Percentiles rank a stretch among this genome's conserved stretches.
Evolutionary conservation across 2,888 invertebrate species (phyloP).

Genomic region (Callimorpha dominula): DNA sequence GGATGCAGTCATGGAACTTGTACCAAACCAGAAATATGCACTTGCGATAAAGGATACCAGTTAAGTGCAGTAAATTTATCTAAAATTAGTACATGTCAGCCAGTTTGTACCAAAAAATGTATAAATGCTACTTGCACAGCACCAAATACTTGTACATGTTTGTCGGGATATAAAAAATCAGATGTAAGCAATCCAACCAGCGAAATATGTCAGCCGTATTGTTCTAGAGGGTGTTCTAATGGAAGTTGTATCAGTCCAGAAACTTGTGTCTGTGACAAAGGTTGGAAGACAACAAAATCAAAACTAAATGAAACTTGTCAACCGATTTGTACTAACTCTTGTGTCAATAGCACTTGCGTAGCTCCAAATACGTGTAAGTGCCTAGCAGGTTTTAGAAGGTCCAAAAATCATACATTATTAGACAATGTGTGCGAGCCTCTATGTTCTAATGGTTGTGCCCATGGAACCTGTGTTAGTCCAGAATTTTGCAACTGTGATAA

Average conservation of each 20-base stretch:
- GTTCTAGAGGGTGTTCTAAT: slow-evolving; percentile 2
- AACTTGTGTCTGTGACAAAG: not conserved
- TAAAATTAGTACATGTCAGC: slow-evolving; percentile 15
- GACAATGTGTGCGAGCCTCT: too few species aligned
- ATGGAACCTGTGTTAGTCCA: too few species aligned
- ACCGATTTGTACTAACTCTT: slow-evolving; percentile 1
- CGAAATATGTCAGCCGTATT: slow-evolving; percentile 1
- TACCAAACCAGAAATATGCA: slow-evolving; percentile 18
- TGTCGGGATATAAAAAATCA: not conserved
- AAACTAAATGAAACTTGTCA: not conserved
- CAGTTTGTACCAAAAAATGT: slow-evolving; percentile 23
- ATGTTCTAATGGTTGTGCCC: too few species aligned
- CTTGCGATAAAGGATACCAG: slow-evolving; percentile 23
- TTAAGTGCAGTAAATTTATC: not conserved
- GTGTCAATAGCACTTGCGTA: not conserved
- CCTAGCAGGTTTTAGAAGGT: not conserved
- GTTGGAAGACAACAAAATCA: not conserved
- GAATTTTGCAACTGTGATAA: too few species aligned
- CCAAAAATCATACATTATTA: too few species aligned
- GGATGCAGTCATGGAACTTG: slow-evolving; percentile 23
- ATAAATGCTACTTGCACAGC: slow-evolving; percentile 18
- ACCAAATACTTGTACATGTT: slow-evolving; percentile 16
- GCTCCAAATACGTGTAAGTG: slow-evolving; percentile 6
- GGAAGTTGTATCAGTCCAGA: slow-evolving; percentile 1
- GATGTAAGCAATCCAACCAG: not conserved